Percentiles rank a stretch among this genome's conserved stretches.
phyloP scores from a whole-genome alignment of 2,113 vertebrate genomes.

The Chiloscyllium plagiosum region DNA sequence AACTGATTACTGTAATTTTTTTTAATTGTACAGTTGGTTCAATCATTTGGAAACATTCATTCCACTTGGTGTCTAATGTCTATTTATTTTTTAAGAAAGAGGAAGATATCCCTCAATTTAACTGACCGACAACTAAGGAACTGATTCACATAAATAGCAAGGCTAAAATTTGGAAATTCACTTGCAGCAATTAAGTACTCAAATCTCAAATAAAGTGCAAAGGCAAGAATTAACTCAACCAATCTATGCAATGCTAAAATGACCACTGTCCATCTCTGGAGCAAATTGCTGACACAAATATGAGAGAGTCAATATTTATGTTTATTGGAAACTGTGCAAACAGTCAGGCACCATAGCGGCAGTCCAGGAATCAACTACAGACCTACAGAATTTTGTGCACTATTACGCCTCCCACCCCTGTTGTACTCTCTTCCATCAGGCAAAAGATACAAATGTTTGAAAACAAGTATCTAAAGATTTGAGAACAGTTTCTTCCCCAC shows the following conservation, averaged over 20 bases:
- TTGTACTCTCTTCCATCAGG: too few relatives aligned
- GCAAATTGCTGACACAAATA: not conserved
- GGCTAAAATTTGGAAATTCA: not conserved
- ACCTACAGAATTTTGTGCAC: not conserved
- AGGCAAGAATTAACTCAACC: not conserved
- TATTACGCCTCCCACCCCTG: not conserved
- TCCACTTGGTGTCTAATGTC: too few relatives aligned
- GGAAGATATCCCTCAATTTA: not conserved
- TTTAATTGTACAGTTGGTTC: not conserved
- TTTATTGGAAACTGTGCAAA: not conserved
- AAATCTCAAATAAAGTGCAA: not conserved
- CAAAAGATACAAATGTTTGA: too few relatives aligned
- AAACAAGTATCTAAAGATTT: too few relatives aligned
- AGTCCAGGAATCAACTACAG: not conserved
- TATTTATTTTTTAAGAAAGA: not conserved
- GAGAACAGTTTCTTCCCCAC: too few relatives aligned
- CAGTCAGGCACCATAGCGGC: not conserved
- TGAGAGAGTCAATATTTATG: not conserved
- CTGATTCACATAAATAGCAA: not conserved
- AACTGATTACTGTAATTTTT: not conserved
- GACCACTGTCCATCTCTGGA: not conserved
- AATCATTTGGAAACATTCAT: not conserved
- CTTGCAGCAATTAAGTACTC: not conserved
- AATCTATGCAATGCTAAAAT: not conserved
- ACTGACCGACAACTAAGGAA: not conserved